These are phyloP conservation scores for Delphinus delphis DNA, from an alignment of 2,113 vertebrate species.

Conservation along the genomic window DNA sequence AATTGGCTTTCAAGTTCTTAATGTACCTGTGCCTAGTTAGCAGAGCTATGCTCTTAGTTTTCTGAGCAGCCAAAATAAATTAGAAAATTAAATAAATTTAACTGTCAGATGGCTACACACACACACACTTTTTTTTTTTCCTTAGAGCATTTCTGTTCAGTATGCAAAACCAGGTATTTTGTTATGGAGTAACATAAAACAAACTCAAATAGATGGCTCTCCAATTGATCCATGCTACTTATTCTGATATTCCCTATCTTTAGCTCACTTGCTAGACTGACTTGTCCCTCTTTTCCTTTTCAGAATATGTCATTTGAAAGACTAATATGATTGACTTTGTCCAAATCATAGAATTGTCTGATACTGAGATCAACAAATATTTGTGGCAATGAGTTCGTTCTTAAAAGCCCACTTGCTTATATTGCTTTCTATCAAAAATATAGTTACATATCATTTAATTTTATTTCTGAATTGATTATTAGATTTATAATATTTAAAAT, in stretches of 20 bases:
- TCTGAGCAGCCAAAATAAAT: not conserved
- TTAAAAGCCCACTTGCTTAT: not conserved
- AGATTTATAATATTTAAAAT: not conserved
- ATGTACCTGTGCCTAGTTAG: not conserved
- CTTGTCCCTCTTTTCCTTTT: not conserved
- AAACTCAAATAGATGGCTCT: not conserved
- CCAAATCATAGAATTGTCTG: not conserved
- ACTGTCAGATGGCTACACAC: not conserved
- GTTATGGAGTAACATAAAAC: not conserved
- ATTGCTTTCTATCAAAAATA: not conserved
- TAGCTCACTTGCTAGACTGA: not conserved
- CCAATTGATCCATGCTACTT: not conserved
- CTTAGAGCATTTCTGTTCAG: not conserved
- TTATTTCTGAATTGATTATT: not conserved
- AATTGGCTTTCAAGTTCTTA: constrained; percentile 26
- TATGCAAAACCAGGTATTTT: not conserved
- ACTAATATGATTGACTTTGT: not conserved
- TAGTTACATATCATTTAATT: not conserved
- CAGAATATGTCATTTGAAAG: not conserved
- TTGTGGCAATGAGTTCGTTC: not conserved
- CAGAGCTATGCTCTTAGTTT: not conserved
- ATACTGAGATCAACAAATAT: not conserved
- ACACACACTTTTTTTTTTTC: not conserved
- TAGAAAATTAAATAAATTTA: not conserved
- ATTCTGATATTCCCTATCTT: not conserved